Conservation (phyloP, 2,888 invertebrate species). For the Phanerotoma sp. region DNA sequence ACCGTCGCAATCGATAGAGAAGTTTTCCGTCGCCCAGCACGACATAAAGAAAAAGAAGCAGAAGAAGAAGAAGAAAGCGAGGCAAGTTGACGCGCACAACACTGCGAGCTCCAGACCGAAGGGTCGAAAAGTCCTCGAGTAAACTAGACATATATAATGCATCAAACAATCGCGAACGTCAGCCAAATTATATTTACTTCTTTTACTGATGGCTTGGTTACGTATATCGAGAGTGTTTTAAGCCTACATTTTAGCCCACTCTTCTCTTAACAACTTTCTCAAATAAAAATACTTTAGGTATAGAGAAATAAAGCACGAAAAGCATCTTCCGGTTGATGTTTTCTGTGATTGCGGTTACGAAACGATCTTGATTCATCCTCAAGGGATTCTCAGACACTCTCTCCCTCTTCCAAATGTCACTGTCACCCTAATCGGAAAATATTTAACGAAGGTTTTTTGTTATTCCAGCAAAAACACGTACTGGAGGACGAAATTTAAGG, state of each 20-base stretch:
- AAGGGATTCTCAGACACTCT: not conserved
- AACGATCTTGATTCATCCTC: not conserved
- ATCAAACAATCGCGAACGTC: slow-evolving; percentile 42
- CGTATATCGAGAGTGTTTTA: no score
- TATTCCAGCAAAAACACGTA: no score
- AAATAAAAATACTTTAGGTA: not conserved
- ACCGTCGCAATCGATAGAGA: slow-evolving; percentile 15
- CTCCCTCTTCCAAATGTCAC: not conserved
- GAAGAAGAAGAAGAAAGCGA: not conserved
- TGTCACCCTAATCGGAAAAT: not conserved
- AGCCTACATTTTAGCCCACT: not conserved
- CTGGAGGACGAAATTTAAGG: no score
- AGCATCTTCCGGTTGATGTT: not conserved
- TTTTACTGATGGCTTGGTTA: not conserved
- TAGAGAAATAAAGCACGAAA: not conserved
- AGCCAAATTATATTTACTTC: slow-evolving; percentile 44
- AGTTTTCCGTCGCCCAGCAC: slow-evolving; percentile 2
- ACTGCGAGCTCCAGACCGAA: not conserved
- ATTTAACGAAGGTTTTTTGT: no score
- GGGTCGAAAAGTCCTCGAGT: slow-evolving; percentile 6
- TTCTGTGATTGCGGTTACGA: slow-evolving; percentile 1
- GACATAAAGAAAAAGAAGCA: not conserved
- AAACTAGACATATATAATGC: slow-evolving; percentile 46
- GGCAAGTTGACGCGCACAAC: slow-evolving; percentile 5
- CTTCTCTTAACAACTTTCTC: not conserved